These are phyloP conservation scores for Okapia johnstoni DNA, from an alignment of 2,113 vertebrate genomes.

Conservation along the genomic window DNA sequence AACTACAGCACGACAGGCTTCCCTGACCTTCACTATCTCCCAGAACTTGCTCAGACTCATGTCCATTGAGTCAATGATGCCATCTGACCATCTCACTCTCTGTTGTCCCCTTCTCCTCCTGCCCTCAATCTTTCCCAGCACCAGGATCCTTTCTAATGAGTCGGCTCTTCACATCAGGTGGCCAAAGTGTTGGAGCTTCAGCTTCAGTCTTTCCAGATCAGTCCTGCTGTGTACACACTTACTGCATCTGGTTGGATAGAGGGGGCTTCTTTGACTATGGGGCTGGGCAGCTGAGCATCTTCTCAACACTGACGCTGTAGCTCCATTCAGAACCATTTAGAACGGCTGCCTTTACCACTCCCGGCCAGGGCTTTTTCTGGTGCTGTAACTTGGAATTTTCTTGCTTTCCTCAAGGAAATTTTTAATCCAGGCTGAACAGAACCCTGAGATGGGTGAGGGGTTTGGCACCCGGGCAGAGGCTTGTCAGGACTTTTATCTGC, in stretches of 20 bases:
- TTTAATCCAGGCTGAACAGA: background rate
- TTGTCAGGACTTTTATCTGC: background rate
- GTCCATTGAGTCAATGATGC: background rate
- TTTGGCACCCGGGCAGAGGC: background rate
- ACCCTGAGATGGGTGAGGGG: background rate
- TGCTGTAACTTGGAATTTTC: background rate
- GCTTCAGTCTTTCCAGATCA: background rate
- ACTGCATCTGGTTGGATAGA: background rate
- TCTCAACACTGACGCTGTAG: background rate
- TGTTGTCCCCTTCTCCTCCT: background rate
- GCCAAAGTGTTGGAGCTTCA: background rate
- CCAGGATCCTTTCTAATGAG: background rate
- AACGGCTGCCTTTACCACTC: fast-evolving
- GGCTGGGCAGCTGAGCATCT: background rate
- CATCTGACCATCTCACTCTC: background rate
- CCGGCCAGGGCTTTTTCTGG: background rate
- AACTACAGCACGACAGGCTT: background rate
- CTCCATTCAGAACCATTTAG: background rate
- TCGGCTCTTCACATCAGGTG: background rate
- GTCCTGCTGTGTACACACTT: background rate
- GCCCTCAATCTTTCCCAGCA: background rate
- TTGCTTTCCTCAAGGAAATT: background rate
- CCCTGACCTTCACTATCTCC: background rate
- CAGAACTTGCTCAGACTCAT: background rate
- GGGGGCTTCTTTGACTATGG: background rate